Conservation (phyloP, 2,113 vertebrate genomes). For the Saimiri boliviensis region DNA sequence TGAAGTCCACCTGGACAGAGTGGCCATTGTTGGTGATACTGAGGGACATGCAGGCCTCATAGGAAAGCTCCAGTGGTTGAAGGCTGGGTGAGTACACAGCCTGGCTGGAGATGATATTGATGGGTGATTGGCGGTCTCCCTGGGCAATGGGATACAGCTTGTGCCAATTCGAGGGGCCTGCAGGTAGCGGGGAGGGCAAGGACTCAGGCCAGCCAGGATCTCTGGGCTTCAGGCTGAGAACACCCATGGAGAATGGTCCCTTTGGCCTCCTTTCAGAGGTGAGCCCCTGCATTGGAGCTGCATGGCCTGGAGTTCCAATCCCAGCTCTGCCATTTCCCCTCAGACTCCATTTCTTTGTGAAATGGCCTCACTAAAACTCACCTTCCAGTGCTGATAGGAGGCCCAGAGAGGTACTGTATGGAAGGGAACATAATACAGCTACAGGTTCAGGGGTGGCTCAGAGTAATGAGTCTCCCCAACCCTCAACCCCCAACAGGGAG, state of each 20-base stretch:
- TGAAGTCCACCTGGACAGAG: slow-evolving; percentile 95
- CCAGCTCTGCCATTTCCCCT: background rate
- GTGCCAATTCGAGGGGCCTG: slow-evolving; percentile 94
- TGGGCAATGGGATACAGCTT: slow-evolving; percentile 91
- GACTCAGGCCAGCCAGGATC: slow-evolving; percentile 38
- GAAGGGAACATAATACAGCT: background rate
- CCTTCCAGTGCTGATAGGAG: background rate
- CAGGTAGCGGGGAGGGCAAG: slow-evolving; percentile 2
- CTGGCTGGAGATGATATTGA: slow-evolving; percentile 91
- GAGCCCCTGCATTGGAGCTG: background rate
- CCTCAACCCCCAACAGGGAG: background rate
- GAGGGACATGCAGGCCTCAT: slow-evolving; percentile 91
- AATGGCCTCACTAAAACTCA: background rate
- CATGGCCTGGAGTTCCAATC: background rate
- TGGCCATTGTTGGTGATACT: slow-evolving; percentile 95
- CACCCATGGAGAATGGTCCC: background rate
- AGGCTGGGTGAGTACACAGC: slow-evolving; percentile 89
- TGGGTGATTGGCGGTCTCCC: slow-evolving; percentile 94
- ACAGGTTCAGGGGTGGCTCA: background rate
- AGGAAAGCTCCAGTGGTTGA: slow-evolving; percentile 87
- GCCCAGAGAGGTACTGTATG: background rate
- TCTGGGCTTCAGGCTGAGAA: background rate
- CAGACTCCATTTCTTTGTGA: background rate
- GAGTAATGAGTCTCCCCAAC: background rate
- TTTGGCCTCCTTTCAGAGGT: background rate